These are phyloP conservation scores for Staurois parvus DNA, from an alignment of 2,797 vertebrate genomes.

Conservation along the genomic window DNA sequence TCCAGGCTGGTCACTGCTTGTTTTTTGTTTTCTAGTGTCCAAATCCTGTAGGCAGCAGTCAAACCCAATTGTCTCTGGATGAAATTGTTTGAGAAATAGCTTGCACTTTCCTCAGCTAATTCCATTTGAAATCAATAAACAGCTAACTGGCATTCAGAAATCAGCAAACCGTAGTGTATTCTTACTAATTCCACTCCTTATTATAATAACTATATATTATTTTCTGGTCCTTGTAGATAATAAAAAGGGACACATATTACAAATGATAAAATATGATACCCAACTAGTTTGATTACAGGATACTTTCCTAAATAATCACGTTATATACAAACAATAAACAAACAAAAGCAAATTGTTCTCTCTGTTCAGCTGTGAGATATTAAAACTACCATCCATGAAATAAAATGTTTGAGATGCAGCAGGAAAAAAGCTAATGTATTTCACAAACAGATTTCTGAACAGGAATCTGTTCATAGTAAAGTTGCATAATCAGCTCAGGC, in stretches of 20 bases:
- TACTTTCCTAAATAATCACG: slow-evolving; percentile 35
- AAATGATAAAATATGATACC: slow-evolving; percentile 34
- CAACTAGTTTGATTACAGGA: slow-evolving; percentile 20
- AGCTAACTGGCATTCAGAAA: not conserved
- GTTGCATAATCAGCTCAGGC: slow-evolving; percentile 52
- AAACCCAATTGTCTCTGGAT: too few relatives aligned
- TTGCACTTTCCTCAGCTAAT: too few relatives aligned
- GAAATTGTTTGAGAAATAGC: too few relatives aligned
- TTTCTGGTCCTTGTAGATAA: not conserved
- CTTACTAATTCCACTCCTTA: not conserved
- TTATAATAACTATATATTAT: not conserved
- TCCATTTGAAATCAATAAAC: too few relatives aligned
- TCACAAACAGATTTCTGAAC: slow-evolving; percentile 41
- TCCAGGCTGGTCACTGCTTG: too few relatives aligned
- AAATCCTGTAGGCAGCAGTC: too few relatives aligned
- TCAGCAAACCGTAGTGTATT: not conserved
- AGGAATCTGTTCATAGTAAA: slow-evolving; percentile 52
- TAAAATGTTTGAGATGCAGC: slow-evolving; percentile 36
- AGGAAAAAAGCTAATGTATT: slow-evolving; percentile 31
- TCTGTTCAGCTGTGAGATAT: slow-evolving; percentile 36
- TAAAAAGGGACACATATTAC: slow-evolving; percentile 5
- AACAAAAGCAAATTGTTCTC: slow-evolving; percentile 45
- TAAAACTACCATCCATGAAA: slow-evolving; percentile 45
- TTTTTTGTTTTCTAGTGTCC: too few relatives aligned
- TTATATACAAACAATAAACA: slow-evolving; percentile 38